Evolutionary conservation across 2,888 invertebrate genomes (phyloP), one percentile per base, ranked within the genome.

Genomic region (Zhuqinia jingwanae): DNA sequence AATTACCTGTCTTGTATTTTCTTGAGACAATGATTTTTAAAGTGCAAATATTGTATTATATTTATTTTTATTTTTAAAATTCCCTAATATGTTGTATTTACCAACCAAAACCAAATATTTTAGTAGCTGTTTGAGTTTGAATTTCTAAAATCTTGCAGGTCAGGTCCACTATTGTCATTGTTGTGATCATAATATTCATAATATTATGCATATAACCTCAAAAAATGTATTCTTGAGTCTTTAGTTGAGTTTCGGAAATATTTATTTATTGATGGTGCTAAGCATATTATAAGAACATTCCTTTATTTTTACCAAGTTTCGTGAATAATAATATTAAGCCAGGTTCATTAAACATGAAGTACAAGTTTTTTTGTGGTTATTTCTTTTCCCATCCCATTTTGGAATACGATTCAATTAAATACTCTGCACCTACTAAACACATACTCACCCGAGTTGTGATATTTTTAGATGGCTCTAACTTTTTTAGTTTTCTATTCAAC

Each of bases 211-310:
- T 75, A 30, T n/a, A n/a, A n/a, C 75, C 50, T 15, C 47, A 22
- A 50, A 22, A 17, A 25, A 6, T 25, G 22, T 50, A 22, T 8
- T 50, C 10, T 42, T 70, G n/a, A n/a, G n/a, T n/a, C n/a, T n/a
- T n/a, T n/a, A n/a, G 15, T 47, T 73, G 27, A 50, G n/a, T 50
- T 75, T 27, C 30, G n/a, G 30, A 75, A 53, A 53, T 53, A n/a
- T n/a, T n/a, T n/a, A 27, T 50, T 75, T 53, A 53, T 53, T 75
- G 75, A 53, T 65, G 79, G 79, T 79, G 79, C 79, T 79, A 78
- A 77, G 77, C 58, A 77, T 77, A 75, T 75, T 22, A 50, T 45
- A 42, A 22, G 17, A 68, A 65, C 79, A 79, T 79, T 79, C 79
- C 79, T 79, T 79, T 68, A 53, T 79, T 79, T 79, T 68, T 65